phyloP scores from a whole-genome alignment of 2,888 invertebrate species.

The Biston betularia region DNA sequence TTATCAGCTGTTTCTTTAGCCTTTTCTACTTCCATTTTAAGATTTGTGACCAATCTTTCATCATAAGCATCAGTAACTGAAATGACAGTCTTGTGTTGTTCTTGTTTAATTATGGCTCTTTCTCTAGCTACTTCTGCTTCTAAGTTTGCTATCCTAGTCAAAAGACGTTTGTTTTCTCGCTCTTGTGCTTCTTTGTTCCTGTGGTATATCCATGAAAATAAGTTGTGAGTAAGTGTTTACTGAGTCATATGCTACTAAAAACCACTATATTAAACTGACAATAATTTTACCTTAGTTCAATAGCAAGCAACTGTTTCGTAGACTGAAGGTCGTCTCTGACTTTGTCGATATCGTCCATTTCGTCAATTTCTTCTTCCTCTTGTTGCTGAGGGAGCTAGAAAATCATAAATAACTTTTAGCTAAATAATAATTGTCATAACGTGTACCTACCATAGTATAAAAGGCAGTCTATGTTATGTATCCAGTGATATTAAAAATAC shows the following conservation, averaged over 20 bases:
- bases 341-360: slow-evolving; percentile 96
- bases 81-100: slow-evolving; percentile 83
- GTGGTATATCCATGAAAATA: slow-evolving; percentile 1
- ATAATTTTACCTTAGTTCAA: slow-evolving; percentile 88
- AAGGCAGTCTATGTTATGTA: neutral
- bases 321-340: slow-evolving; percentile 96
- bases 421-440: neutral
- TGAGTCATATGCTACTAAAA: neutral
- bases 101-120: slow-evolving; percentile 83
- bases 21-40: slow-evolving; percentile 91
- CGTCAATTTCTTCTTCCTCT: slow-evolving; percentile 91
- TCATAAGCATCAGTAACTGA: slow-evolving; percentile 86
- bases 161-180: slow-evolving; percentile 93
- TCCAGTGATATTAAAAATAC: slow-evolving; percentile 4
- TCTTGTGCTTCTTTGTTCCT: slow-evolving; percentile 94
- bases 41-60: slow-evolving; percentile 88
- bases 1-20: slow-evolving; percentile 92
- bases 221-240: neutral
- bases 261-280: neutral
- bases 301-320: slow-evolving; percentile 95
- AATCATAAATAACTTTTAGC: neutral
- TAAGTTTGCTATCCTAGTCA: slow-evolving; percentile 91
- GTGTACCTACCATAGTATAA: too few species aligned
- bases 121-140: slow-evolving; percentile 93
- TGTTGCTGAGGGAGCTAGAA: slow-evolving; percentile 56